Conservation (phyloP, 2,797 vertebrate species). For the Sebastolobus altivelis region DNA sequence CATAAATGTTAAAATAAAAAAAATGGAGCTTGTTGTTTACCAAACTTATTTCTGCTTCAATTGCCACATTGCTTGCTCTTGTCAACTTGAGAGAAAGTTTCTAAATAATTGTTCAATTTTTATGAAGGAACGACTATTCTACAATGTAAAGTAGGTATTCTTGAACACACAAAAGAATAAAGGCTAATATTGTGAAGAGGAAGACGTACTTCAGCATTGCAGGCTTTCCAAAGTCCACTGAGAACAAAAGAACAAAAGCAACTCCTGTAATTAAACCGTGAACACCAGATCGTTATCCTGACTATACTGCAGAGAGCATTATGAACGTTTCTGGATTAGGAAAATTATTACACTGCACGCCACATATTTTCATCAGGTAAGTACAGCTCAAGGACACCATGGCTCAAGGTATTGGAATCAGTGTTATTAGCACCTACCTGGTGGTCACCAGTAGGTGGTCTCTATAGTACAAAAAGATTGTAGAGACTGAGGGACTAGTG, state of each 20-base stretch:
- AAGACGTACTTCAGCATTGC: background rate
- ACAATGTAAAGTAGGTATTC: background rate
- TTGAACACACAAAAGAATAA: background rate
- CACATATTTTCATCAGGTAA: constrained; percentile 22
- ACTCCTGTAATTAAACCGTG: constrained; percentile 12
- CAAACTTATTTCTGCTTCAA: constrained; percentile 14
- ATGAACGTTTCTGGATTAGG: background rate
- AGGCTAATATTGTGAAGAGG: background rate
- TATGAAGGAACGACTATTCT: constrained; percentile 6
- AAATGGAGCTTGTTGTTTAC: constrained; percentile 22
- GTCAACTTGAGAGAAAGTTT: background rate
- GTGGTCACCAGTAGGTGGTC: constrained; percentile 44
- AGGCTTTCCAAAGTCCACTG: background rate
- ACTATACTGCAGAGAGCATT: background rate
- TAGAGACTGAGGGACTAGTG: constrained; percentile 26
- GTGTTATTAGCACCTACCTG: constrained; percentile 37
- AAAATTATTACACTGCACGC: constrained; percentile 15
- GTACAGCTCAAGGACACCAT: constrained; percentile 13
- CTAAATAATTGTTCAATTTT: background rate
- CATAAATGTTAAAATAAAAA: background rate
- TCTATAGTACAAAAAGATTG: constrained; percentile 36
- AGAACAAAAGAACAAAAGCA: constrained; percentile 21
- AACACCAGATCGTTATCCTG: background rate
- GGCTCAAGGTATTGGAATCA: constrained; percentile 22
- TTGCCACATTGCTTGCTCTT: background rate